Evolutionary conservation across 1,140 invertebrate genomes (phyloP), one percentile per base, ranked within the genome.

Genomic region (Medauroidea extradentata): DNA sequence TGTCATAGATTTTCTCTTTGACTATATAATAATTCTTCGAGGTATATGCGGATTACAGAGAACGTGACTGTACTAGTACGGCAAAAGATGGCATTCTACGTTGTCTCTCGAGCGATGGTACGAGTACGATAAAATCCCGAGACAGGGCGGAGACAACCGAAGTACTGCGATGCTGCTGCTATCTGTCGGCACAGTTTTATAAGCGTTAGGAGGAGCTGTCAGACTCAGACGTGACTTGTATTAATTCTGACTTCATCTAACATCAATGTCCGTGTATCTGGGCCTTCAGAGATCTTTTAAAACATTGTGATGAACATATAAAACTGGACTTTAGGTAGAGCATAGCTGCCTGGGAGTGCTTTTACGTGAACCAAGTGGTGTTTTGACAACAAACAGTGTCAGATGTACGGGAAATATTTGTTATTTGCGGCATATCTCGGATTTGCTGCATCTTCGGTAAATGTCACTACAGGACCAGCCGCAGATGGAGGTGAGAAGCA

Each of bases 401-500:
- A 11, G 25, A 65, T 65, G 63, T 39, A 59, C 43, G 57, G 53
- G 25, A 65, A 60, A 49, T 65, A 59, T 59, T 48, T 62, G 11
- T 49, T 65, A 57, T 24, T 65, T n/a, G 59, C 61, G 21, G 64
- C 59, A 54, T 63, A 50, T 58, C 52, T 65, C 51, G 64, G 64
- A 61, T 63, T 42, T 63, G 64, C 59, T 63, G 58, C 57, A 44
- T 60, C 60, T 46, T 24, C 63, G 57, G 27, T 52, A 62, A 63
- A 61, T 58, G 61, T 59, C 55, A 63, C 64, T 48, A 43, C 62
- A 42, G 64, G 56, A 61, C 23, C 64, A 53, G 57, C 62, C 18
- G 29, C 55, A 48, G 62, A 65, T 65, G 64, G 64, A 61, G 64
- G 64, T 65, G 58, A 60, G 61, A 53, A 53, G 44, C 23, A 51